Base-by-base conservation (phyloP, 2,888 invertebrate species). In the Chrysolina americana region DNA sequence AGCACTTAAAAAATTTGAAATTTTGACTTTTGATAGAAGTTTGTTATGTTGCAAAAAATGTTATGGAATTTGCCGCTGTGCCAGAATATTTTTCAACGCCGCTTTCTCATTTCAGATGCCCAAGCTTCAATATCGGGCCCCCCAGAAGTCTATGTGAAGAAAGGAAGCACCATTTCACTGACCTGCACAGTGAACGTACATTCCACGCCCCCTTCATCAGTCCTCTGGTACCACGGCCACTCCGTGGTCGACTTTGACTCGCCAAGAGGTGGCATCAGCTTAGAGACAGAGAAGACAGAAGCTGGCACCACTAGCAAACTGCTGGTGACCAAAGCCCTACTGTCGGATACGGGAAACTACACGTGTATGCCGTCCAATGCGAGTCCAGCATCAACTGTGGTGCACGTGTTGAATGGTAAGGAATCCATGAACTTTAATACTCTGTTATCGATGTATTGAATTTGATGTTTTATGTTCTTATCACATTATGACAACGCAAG, bases 181-280 rank as follows among this genome's bases (percentile, higher is more conserved):
- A 95, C 95, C 74, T 96, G 96, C 88, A 93, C 95, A 68, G 95
- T 96, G 82, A 96, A 96, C 88, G 94, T 95, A 83, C 95, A 96
- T 88, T 95, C 95, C 74, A 93, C 92, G 80, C 94, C 93, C 28
- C 92, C 93, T 75, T 91, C 92, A 76, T 95, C 94, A 81, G 94
- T 96, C 85, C 92, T 94, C 83, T 96, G 96, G 96, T 95, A 94
- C 89, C 95, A 95, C 84, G 96, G 95, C 59, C 91, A 92, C 21
- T 91, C 94, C 81, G 92, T 95, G 81, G 94, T 96, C 79, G 96
- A 95, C 89, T 96, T 92, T 85, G 92, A 96, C 89, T 95, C 95
- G 28, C 94, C 92, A 77, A 91, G 96, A 73, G 96, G 95, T 69
- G 96, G 96, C 68, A 95, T 96, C 85, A 95, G 94, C 86, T 92